Conservation (phyloP, 2,113 vertebrate genomes). For the Microcebus ravelobensis region DNA sequence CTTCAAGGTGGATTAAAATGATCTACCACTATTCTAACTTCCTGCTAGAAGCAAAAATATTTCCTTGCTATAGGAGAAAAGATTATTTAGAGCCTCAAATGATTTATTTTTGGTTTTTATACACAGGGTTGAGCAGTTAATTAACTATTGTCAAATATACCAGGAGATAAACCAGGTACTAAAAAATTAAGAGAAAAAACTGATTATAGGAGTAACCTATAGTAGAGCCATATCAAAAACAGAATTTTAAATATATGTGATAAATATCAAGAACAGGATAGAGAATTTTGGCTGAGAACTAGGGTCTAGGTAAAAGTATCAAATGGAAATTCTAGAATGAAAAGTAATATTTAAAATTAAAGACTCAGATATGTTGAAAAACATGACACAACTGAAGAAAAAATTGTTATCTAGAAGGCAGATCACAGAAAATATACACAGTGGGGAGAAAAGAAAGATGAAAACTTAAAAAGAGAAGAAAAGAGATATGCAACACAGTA, state of each 20-base stretch:
- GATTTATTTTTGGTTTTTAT: background rate
- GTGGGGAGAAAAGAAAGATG: background rate
- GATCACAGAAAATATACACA: background rate
- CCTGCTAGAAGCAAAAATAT: background rate
- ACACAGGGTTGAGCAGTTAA: background rate
- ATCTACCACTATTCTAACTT: background rate
- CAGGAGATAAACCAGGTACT: background rate
- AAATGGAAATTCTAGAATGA: background rate
- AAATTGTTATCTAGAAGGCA: background rate
- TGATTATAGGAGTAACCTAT: background rate
- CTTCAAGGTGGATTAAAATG: background rate
- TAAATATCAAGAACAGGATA: background rate
- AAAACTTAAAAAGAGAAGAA: background rate
- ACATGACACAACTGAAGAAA: background rate
- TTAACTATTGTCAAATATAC: background rate
- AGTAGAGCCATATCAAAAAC: background rate
- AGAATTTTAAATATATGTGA: background rate
- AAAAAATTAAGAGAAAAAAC: background rate
- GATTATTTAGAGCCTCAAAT: background rate
- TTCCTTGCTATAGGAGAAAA: background rate
- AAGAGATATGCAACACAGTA: background rate
- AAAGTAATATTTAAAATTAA: background rate
- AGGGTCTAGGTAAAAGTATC: background rate
- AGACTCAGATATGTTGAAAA: background rate
- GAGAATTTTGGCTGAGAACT: background rate